phyloP scores from a whole-genome alignment of 2,888 invertebrate genomes.

The Pammene aurita region DNA sequence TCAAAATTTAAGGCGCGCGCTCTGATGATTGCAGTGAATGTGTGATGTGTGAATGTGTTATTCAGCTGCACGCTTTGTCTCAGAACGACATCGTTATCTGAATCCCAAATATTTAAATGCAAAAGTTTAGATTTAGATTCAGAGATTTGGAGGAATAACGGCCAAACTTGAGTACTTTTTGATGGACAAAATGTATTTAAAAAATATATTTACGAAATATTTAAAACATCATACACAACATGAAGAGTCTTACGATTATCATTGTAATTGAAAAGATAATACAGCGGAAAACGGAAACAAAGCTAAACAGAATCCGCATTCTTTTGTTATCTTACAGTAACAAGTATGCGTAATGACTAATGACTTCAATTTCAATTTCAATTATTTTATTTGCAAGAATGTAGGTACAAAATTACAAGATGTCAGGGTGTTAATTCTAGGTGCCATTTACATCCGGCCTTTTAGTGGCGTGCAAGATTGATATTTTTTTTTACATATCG shows the following conservation, averaged over 20 bases:
- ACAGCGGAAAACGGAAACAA: slow-evolving; percentile 12
- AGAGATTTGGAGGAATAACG: no score
- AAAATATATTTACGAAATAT: not conserved
- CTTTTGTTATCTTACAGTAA: slow-evolving; percentile 30
- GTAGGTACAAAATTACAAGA: no score
- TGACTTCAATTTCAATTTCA: no score
- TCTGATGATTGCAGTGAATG: slow-evolving; percentile 10
- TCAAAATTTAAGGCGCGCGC: slow-evolving; percentile 15
- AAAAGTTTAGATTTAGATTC: no score
- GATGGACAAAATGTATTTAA: not conserved
- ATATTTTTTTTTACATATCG: no score
- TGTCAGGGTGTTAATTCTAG: no score
- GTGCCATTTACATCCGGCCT: no score
- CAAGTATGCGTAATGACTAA: slow-evolving; percentile 41
- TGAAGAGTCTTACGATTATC: slow-evolving; percentile 2
- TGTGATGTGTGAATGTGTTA: slow-evolving; percentile 19
- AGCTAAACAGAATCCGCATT: slow-evolving; percentile 25
- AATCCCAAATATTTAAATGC: slow-evolving; percentile 2
- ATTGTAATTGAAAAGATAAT: slow-evolving; percentile 13
- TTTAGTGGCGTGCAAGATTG: no score
- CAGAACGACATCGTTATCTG: not conserved
- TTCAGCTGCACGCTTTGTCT: not conserved
- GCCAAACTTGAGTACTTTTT: no score
- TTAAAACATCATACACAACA: no score
- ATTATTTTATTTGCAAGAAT: no score